phyloP scores from a whole-genome alignment of 2,888 invertebrate species.

The Eupithecia vulgata region DNA sequence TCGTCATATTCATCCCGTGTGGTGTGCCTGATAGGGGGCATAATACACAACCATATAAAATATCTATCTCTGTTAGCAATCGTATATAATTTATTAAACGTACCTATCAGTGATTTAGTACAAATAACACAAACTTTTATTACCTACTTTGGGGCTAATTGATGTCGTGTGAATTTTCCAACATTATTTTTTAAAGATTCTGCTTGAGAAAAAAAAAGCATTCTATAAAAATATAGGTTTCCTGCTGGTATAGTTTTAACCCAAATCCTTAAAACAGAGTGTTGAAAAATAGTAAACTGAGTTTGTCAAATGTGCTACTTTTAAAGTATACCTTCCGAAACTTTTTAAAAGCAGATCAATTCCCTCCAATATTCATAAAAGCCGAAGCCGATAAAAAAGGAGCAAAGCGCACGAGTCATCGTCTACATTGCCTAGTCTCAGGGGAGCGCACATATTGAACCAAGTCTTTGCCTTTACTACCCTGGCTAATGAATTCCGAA shows the following conservation, averaged over 20 bases:
- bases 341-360: constrained; percentile 28
- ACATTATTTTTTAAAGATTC: neutral
- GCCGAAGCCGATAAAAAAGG: constrained; percentile 35
- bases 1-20: constrained; percentile 54
- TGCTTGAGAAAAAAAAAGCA: neutral
- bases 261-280: neutral
- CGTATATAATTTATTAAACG: no score
- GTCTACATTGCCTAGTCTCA: constrained; percentile 31
- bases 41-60: neutral
- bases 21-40: neutral
- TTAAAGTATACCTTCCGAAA: constrained; percentile 16
- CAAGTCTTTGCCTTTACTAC: constrained; percentile 64
- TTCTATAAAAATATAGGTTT: neutral
- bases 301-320: neutral
- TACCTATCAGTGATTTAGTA: no score
- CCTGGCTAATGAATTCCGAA: constrained; percentile 77
- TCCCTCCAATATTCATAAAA: constrained; percentile 39
- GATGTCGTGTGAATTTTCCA: neutral
- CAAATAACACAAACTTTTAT: neutral
- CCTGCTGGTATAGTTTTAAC: neutral
- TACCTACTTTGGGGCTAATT: neutral
- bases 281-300: neutral
- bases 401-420: constrained; percentile 38
- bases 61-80: no score
- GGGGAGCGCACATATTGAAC: constrained; percentile 61